Evolutionary conservation across 64 coral and sea anemone genomes (phyloP).

Genomic region (Hydrozoanthus tunicans): DNA sequence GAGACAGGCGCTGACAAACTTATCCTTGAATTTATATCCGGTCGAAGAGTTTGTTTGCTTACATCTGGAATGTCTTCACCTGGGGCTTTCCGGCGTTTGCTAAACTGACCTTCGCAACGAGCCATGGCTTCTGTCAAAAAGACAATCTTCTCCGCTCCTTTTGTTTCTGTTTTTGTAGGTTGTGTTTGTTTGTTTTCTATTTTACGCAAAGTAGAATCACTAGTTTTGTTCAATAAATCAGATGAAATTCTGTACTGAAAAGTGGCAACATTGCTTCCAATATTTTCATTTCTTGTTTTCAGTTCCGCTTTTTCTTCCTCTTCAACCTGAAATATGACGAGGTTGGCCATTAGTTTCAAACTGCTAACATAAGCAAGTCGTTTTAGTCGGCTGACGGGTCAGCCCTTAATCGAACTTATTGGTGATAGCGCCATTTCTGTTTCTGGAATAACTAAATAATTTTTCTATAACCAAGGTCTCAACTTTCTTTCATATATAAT

Average conservation of each 20-base stretch:
- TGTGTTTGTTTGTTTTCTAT: neutral
- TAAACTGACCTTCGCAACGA: slow-evolving; percentile 79
- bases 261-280: neutral
- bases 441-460: no score
- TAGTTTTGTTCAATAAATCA: neutral
- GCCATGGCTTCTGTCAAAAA: slow-evolving; percentile 91
- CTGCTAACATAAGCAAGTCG: neutral
- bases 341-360: neutral
- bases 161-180: neutral
- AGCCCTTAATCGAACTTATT: no score
- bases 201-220: neutral
- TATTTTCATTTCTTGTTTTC: neutral
- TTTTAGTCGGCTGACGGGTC: neutral
- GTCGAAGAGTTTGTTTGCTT: neutral
- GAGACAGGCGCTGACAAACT: slow-evolving; percentile 79
- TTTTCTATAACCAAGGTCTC: no score
- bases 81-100: slow-evolving; percentile 74
- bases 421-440: no score
- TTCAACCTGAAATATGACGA: slow-evolving; percentile 12
- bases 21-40: slow-evolving; percentile 24
- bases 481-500: no score
- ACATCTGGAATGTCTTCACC: slow-evolving; percentile 30
- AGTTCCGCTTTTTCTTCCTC: slow-evolving; percentile 16
- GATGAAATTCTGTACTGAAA: slow-evolving; percentile 13
- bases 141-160: slow-evolving; percentile 67